Evolutionary conservation across 1,140 invertebrate species (phyloP).

Genomic region (Drosophila bipectinata): DNA sequence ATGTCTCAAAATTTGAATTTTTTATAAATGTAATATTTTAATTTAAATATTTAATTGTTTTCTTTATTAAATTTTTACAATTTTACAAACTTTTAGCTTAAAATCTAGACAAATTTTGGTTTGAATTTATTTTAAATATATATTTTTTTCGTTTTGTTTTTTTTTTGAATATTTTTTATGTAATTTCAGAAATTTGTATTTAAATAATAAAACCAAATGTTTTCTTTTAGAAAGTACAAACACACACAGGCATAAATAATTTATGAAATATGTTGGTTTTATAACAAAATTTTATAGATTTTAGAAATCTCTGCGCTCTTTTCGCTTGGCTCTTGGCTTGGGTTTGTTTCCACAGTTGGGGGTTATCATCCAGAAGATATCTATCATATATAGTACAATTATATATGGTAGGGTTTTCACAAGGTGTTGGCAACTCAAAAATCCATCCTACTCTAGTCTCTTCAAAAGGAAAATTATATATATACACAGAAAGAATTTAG

Average conservation of each 20-base stretch:
- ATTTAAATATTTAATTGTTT: conserved; percentile 30
- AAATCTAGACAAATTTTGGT: conserved; percentile 66
- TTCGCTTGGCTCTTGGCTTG: conserved; percentile 76
- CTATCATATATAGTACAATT: conserved; percentile 24
- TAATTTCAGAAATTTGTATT: conserved; percentile 56
- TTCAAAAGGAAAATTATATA: conserved; percentile 54
- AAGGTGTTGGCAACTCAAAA: conserved; percentile 74
- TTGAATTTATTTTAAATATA: conserved; percentile 58
- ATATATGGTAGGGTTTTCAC: conserved; percentile 49
- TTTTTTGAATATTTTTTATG: conserved; percentile 20
- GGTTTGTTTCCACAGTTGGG: conserved; percentile 37
- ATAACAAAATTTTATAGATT: conserved; percentile 80
- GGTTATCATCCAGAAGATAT: conserved; percentile 46
- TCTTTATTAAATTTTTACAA: conserved; percentile 64
- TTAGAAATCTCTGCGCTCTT: conserved; percentile 74
- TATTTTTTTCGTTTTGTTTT: conserved; percentile 16
- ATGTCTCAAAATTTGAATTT: conserved; percentile 47
- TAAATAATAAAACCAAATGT: conserved; percentile 65
- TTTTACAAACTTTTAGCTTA: conserved; percentile 66
- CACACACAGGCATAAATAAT: conserved; percentile 70
- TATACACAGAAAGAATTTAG: conserved; percentile 54
- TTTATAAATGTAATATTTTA: conserved; percentile 49
- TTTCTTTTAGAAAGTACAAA: conserved; percentile 81
- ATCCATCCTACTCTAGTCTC: conserved; percentile 44
- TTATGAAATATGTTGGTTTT: conserved; percentile 68